Evolutionary conservation across 1,140 invertebrate genomes (phyloP).

Genomic region (Hermatobates lingyangjiaoensis): DNA sequence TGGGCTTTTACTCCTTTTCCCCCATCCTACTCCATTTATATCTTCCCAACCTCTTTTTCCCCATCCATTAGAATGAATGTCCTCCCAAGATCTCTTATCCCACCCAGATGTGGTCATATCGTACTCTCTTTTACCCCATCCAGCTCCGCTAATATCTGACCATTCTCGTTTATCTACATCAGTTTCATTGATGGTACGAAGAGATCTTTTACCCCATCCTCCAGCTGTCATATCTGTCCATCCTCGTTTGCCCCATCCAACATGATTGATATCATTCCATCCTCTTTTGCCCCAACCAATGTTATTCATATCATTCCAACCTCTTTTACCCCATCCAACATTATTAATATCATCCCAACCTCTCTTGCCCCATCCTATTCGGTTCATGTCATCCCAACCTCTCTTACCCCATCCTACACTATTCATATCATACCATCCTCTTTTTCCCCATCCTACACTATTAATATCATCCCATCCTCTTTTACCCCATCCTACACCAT

Average conservation of each 20-base stretch:
- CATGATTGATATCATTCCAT: conserved; percentile 17
- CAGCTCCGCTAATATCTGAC: conserved; percentile 16
- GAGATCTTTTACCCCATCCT: conserved; percentile 20
- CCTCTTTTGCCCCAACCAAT: conserved; percentile 18
- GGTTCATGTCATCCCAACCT: conserved; percentile 17
- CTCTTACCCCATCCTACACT: conserved; percentile 18
- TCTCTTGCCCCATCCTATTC: conserved; percentile 19
- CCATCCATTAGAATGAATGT: conserved; percentile 10
- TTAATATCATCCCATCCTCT: conserved; percentile 15
- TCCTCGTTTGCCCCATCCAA: conserved; percentile 19
- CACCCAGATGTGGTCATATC: conserved; percentile 14
- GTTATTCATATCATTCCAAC: conserved; percentile 16
- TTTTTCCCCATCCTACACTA: conserved; percentile 18
- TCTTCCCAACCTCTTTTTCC: conserved; percentile 16
- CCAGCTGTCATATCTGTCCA: conserved; percentile 17
- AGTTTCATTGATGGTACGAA: conserved; percentile 5
- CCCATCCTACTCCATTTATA: conserved; percentile 19
- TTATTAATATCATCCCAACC: conserved; percentile 17
- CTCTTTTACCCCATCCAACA: conserved; percentile 18
- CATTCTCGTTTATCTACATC: conserved; percentile 17
- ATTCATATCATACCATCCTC: conserved; percentile 17
- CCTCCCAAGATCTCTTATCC: conserved; percentile 16
- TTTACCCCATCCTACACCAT: conserved; percentile 12
- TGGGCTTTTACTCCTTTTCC: too few relatives aligned
- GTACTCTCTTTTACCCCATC: conserved; percentile 19